phyloP scores from a whole-genome alignment of 2,113 vertebrate species.

The Indicator indicator region DNA sequence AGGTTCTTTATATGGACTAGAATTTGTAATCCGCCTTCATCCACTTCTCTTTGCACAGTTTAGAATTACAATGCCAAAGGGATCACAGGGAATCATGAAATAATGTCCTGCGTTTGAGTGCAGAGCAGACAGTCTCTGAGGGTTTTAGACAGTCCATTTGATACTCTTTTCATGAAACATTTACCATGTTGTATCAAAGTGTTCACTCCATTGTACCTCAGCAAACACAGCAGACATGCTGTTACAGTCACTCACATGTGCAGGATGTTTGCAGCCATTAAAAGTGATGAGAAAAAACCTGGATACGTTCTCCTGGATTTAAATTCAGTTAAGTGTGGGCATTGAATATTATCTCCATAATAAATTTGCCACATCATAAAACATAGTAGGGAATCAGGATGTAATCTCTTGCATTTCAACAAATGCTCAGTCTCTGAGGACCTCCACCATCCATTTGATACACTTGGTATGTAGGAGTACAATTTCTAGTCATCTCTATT shows the following conservation, averaged over 20 bases:
- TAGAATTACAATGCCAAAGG: constrained; percentile 63
- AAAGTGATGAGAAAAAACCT: constrained; percentile 19
- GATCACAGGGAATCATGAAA: constrained; percentile 65
- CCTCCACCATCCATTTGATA: not conserved
- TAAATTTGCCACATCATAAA: constrained; percentile 53
- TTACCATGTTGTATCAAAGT: constrained; percentile 37
- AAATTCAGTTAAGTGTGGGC: constrained; percentile 46
- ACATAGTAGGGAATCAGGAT: not conserved
- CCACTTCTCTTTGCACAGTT: constrained; percentile 60
- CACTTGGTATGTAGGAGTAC: not conserved
- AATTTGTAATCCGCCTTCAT: constrained; percentile 62
- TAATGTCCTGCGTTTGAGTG: constrained; percentile 57
- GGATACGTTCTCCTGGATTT: constrained; percentile 21
- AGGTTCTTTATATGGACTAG: constrained; percentile 37
- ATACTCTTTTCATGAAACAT: constrained; percentile 67
- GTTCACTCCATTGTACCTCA: constrained; percentile 25
- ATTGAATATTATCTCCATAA: constrained; percentile 49
- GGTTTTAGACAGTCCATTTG: constrained; percentile 48
- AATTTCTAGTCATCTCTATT: not conserved
- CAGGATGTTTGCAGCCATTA: constrained; percentile 28
- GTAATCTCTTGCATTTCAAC: constrained; percentile 18
- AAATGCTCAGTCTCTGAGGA: not conserved
- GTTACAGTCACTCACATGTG: constrained; percentile 1
- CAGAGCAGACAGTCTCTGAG: constrained; percentile 56
- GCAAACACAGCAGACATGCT: not conserved